Conservation (phyloP, 2,797 vertebrate genomes). For the Dallia pectoralis region DNA sequence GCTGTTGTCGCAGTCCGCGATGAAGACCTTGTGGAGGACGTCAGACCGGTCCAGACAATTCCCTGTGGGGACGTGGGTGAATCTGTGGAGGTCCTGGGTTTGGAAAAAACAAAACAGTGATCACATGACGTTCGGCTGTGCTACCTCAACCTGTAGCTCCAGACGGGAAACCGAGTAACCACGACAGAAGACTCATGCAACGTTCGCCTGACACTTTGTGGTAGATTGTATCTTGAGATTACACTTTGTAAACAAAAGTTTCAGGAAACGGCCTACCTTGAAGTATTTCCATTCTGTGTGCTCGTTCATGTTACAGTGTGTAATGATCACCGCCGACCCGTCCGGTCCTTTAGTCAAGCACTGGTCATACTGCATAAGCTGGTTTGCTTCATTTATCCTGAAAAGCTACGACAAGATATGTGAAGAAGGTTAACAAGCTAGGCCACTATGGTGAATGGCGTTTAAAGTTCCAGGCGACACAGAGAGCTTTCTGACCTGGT, state of each 20-base stretch:
- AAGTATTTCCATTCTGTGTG: conserved; percentile 95
- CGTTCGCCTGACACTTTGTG: not conserved
- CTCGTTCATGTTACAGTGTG: conserved; percentile 90
- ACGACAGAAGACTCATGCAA: no score
- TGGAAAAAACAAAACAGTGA: not conserved
- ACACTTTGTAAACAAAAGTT: not conserved
- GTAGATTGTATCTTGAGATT: not conserved
- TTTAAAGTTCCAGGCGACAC: not conserved
- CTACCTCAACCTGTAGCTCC: not conserved
- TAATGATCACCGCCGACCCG: conserved; percentile 85
- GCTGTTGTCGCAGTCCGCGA: conserved; percentile 88
- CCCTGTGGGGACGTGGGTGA: conserved; percentile 84
- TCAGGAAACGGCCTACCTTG: conserved; percentile 79
- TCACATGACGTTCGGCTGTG: not conserved
- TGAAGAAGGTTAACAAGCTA: no score
- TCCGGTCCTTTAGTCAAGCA: conserved; percentile 87
- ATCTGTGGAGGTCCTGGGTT: conserved; percentile 85
- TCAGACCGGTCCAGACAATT: conserved; percentile 90
- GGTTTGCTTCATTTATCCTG: conserved; percentile 94
- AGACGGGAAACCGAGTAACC: not conserved
- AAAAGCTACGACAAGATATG: conserved; percentile 80
- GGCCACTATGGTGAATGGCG: not conserved
- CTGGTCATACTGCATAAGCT: conserved; percentile 98
- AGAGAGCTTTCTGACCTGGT: conserved; percentile 80
- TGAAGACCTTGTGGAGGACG: conserved; percentile 91